Base-by-base conservation (phyloP, 2,797 vertebrate genomes). In the Nyctibius grandis region DNA sequence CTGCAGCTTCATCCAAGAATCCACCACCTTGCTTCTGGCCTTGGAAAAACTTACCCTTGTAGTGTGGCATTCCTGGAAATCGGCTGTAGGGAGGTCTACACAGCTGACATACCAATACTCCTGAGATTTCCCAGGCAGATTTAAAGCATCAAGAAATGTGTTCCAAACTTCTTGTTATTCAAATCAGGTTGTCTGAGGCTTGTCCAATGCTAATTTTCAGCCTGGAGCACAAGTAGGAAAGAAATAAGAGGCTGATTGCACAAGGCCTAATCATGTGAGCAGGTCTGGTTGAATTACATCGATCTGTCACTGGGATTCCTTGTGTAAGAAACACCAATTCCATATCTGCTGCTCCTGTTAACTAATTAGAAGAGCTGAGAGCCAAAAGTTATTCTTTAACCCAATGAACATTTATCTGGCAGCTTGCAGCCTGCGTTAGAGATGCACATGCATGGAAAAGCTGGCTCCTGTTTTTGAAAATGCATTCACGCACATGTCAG, bases 141-240 rank as follows among this genome's bases (percentile, higher is more conserved):
- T 84, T 85, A 94, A 70, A 88, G 59, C 63, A 91, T 51, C 36
- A 48, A 88, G 51, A 76, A 85, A 72, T 0, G 0, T 23, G 21
- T 60, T 86, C 67, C 63, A 85, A 74, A 86, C 18, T 88, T 28
- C 63, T 63, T 73, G 12, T 81, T 85, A 89, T 85, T 94, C 22
- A 87, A 85, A 74, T 14, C 1, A 12, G 69, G 12, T 83, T 88
- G 64, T 67, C 21, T 72, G 34, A 81, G 72, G 44, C 45, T 87
- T 83, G n/a, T 42, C n/a, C 28, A 76, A 56, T 80, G 53, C 33
- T 92, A 67, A 94, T 93, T 89, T 94, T 92, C 68, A 91, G 64
- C 77, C 92, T 75, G 56, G 64, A 88, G 75, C 60, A 8, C 0
- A 80, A 85, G 42, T 9, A 68, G 51, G 47, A 81, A 87, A 86